A percentile compares a stretch with the other conserved stretches of the same genome.
Conservation (phyloP, 2,888 invertebrate species). For the Lasioglossum morio region DNA sequence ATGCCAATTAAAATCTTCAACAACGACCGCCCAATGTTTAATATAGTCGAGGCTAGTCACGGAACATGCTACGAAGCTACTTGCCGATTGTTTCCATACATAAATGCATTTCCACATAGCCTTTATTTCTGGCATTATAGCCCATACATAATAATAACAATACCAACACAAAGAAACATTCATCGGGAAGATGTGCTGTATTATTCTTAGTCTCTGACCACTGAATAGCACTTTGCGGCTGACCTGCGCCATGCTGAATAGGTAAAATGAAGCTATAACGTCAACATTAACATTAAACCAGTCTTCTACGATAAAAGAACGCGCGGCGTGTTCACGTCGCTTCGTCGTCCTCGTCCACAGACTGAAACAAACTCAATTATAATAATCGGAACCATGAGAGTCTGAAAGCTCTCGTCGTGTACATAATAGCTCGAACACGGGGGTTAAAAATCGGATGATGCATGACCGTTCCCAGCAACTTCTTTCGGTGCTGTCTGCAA, state of each 20-base stretch:
- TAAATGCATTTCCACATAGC: not conserved
- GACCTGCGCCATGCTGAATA: not conserved
- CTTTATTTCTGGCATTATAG: not conserved
- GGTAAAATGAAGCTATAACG: not conserved
- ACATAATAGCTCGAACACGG: constrained; percentile 7
- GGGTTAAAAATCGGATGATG: constrained; percentile 45
- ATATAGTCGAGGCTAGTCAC: not conserved
- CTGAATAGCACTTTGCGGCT: not conserved
- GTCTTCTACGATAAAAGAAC: not conserved
- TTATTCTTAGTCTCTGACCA: not conserved
- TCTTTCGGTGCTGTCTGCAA: constrained; percentile 41
- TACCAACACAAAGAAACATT: not conserved
- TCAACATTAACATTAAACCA: not conserved
- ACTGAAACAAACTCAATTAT: constrained; percentile 3
- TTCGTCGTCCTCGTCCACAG: not conserved
- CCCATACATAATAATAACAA: not conserved
- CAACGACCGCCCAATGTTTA: not conserved
- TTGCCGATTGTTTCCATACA: not conserved
- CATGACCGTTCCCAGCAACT: constrained; percentile 34
- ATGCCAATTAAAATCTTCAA: not conserved
- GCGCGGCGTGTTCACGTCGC: not conserved
- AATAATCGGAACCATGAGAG: not conserved
- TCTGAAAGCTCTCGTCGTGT: not conserved
- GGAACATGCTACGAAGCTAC: not conserved
- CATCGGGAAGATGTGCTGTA: not conserved